Evolutionary conservation across 2,797 vertebrate species (phyloP), one percentile per base, ranked within the genome.

Genomic region (Alauda arvensis): DNA sequence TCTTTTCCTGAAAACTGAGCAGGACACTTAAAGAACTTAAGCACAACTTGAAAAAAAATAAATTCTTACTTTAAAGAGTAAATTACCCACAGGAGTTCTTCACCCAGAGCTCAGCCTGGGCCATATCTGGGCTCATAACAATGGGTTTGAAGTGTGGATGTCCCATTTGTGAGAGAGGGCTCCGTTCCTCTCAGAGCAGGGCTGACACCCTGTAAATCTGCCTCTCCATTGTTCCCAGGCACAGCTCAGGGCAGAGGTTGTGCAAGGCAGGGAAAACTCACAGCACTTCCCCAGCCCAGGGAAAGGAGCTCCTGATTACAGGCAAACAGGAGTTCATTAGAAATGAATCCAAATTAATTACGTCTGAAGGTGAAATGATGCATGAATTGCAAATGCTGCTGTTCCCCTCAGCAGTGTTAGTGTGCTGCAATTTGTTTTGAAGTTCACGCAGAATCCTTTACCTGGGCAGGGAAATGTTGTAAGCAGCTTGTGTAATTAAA

Each of bases 121-220:
- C 59, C 52, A 17, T 68, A 78, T 74, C 72, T 87, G 83, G 83
- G 93, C 87, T 94, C 87, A 85, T 29, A 89, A 80, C 46, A 69
- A 77, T 76, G 85, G 93, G 88, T 94, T 93, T 79, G 82, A 90
- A 94, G 81, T 61, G 12, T 70, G 12, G 33, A 69, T 37, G 60
- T 90, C 92, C 89, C 90, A 49, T 93, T 94, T 75, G 14, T 68
- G 91, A 82, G 65, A 74, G 89, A 63, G 80, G 82, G 56, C 46
- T 94, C 67, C 70, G 91, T 83, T 93, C 46, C 52, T 85, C 89
- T 84, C 59, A 33, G 66, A 28, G 33, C 83, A 49, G 92, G 81
- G 79, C 83, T 85, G 90, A 25, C 85, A 81, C 76, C 87, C 91
- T 92, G 77, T 87, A 87, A 93, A 91, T 91, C 93, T 88, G 61